A percentile compares a stretch with the other conserved stretches of the same genome.
phyloP scores from a whole-genome alignment of 2,113 vertebrate genomes.

The Proteles cristata region DNA sequence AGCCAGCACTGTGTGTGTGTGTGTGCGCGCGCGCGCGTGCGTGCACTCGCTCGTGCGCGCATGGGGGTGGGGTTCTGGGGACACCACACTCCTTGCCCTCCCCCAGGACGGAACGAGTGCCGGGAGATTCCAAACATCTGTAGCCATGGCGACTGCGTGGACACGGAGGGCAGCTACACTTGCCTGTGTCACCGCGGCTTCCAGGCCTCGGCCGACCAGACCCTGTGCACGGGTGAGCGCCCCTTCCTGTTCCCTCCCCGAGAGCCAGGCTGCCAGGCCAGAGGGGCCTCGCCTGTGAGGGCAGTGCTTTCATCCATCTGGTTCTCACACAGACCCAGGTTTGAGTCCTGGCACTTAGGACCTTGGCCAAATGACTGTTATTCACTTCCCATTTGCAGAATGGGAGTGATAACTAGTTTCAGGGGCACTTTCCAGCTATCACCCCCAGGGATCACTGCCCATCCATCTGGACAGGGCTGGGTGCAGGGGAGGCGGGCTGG shows the following conservation, averaged over 20 bases:
- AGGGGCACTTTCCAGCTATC: neutral
- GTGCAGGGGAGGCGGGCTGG: neutral
- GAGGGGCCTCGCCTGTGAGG: neutral
- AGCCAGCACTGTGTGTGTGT: neutral
- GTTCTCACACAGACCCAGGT: neutral
- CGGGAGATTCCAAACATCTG: slow-evolving; percentile 94
- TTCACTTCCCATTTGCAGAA: neutral
- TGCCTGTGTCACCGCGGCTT: slow-evolving; percentile 96
- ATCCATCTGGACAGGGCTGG: too few species aligned
- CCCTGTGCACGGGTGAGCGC: slow-evolving; percentile 95
- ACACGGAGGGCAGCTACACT: slow-evolving; percentile 93
- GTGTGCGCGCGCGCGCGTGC: neutral
- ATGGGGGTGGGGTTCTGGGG: neutral
- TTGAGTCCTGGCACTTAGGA: neutral
- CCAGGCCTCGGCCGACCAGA: slow-evolving; percentile 92
- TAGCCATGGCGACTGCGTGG: slow-evolving; percentile 94
- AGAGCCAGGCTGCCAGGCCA: neutral
- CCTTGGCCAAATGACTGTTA: neutral
- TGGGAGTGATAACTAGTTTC: too few species aligned
- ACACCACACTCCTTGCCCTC: neutral
- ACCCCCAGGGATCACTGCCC: neutral
- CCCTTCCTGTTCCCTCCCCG: too few species aligned
- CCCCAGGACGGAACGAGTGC: slow-evolving; percentile 93
- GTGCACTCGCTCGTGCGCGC: too few species aligned
- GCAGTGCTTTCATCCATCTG: neutral